Evolutionary conservation across 2,888 invertebrate species (phyloP), one percentile per base, ranked within the genome.

Genomic region (Volucella inflata): DNA sequence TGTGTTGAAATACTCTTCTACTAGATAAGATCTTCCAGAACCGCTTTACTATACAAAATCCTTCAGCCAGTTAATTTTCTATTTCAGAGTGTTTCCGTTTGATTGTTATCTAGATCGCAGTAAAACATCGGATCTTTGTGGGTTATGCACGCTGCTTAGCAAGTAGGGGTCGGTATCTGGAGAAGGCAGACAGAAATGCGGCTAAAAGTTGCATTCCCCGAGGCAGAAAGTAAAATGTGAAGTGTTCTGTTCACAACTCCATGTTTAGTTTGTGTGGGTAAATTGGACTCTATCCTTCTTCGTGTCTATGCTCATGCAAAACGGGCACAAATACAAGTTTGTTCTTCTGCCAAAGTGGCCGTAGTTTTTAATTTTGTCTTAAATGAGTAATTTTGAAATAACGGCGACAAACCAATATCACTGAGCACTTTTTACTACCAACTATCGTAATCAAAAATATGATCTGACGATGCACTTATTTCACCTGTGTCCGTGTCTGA

Each of bases 21-120:
- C 10, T 10, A 55, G 82, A 82, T 82, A 82, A 72, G 60, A 82
- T 82, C 82, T 67, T 12, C 38, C n/a, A 76, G 17, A 65, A 46
- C 70, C n/a, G 38, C 65, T 57, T n/a, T 70, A 59, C 59, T 64
- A 53, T 48, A 65, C 44, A 65, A 77, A 65, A 60, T 59, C 81
- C 62, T 50, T 48, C 38, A 44, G 16, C 30, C 30, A 53, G 53
- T 76, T 68, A 62, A 55, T 80, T 68, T 75, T 75, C 60, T 68
- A 46, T 80, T 68, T 40, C 42, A 44, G 60, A 77, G 77, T 72
- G 77, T 77, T 82, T 77, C 82, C 77, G 77, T 77, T 82, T 77
- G 82, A 82, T 82, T 82, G 60, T 42, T 62, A 82, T 82, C 82
- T 11, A 36, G n/a, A 17, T 57, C 2, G 62, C 62, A 76, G 62